Percentiles rank a stretch among this genome's conserved stretches.
Conservation (phyloP, 2,113 vertebrate genomes). For the Nothobranchius kuhntae region DNA sequence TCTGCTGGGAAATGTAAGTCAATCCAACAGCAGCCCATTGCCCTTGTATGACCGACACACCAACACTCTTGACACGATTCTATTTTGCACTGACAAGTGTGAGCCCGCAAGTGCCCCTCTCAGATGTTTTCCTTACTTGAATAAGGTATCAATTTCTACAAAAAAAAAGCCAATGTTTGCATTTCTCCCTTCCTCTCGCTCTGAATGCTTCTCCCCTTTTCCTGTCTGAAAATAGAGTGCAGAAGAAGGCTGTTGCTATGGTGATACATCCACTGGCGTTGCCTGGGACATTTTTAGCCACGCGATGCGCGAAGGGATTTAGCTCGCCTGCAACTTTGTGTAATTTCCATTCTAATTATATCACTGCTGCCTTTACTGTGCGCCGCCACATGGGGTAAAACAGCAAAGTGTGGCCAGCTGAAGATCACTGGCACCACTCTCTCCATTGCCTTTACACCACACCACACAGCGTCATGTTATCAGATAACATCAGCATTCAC, state of each 20-base stretch:
- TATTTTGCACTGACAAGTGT: conserved; percentile 40
- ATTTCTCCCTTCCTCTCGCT: conserved; percentile 66
- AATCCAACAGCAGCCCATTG: conserved; percentile 47
- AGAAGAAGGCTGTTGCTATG: conserved; percentile 85
- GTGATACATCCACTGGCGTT: conserved; percentile 84
- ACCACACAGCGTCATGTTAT: conserved; percentile 36
- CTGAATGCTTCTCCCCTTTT: conserved; percentile 72
- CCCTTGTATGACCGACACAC: conserved; percentile 73
- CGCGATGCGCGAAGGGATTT: conserved; percentile 78
- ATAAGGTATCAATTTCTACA: conserved; percentile 78
- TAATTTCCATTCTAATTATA: conserved; percentile 85
- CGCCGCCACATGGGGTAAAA: conserved; percentile 72
- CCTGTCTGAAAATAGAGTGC: conserved; percentile 80
- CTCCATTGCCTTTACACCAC: conserved; percentile 58
- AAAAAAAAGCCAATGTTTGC: conserved; percentile 79
- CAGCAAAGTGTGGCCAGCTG: conserved; percentile 57
- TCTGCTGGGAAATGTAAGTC: conserved; percentile 59
- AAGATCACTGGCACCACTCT: conserved; percentile 56
- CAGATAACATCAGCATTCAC: conserved; percentile 57
- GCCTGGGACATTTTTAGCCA: conserved; percentile 84
- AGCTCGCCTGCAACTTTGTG: conserved; percentile 83
- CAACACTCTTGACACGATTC: conserved; percentile 44
- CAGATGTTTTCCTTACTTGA: conserved; percentile 73
- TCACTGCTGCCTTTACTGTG: conserved; percentile 71
- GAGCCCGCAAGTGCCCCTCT: conserved; percentile 31